Conservation (phyloP, 2,113 vertebrate genomes). For the Dicaeum eximium region DNA sequence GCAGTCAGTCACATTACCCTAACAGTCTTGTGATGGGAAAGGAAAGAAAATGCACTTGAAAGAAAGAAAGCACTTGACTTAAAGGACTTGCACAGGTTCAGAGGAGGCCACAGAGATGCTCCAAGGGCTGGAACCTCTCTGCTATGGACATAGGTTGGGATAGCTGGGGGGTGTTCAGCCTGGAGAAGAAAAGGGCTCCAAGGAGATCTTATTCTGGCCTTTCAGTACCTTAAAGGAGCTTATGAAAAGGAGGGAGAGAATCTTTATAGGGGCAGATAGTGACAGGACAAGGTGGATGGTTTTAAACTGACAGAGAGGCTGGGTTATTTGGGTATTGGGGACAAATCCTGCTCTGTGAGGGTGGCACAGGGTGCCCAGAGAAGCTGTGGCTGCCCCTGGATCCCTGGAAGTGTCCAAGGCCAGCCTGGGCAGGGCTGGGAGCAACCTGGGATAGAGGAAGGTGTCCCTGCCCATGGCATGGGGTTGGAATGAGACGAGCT, state of each 20-base stretch:
- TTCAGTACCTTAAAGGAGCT: neutral
- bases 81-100: neutral
- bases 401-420: neutral
- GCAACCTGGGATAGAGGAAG: fast-evolving
- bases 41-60: neutral
- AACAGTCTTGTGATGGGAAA: neutral
- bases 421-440: fast-evolving
- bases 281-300: neutral
- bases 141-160: neutral
- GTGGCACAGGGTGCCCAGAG: neutral
- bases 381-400: neutral
- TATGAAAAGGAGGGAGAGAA: neutral
- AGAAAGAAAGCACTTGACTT: neutral
- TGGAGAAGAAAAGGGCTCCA: neutral
- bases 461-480: neutral
- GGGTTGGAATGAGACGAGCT: neutral
- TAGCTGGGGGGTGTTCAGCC: neutral
- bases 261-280: neutral
- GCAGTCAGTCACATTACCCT: neutral
- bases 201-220: neutral
- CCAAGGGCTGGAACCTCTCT: neutral
- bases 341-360: neutral
- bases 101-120: neutral
- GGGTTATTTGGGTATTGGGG: fast-evolving
- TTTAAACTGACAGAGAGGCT: neutral